phyloP scores from a whole-genome alignment of 2,888 invertebrate genomes.

The Cristatella mucedo region DNA sequence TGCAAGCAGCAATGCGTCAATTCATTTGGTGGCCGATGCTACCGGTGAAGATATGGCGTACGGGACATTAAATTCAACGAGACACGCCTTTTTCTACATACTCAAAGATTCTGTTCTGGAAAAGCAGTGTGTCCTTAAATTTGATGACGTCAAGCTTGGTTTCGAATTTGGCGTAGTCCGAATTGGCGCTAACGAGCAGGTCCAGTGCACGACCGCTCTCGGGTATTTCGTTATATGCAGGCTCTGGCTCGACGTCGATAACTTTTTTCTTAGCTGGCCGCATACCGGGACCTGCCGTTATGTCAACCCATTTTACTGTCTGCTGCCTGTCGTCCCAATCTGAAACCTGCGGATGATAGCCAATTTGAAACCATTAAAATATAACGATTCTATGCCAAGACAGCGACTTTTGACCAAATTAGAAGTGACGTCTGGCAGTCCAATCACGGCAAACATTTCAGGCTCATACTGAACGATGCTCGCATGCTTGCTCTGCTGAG shows the following conservation, averaged over 20 bases:
- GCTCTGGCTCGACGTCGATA: slow-evolving; percentile 36
- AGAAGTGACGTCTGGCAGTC: no score
- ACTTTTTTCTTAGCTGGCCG: slow-evolving; percentile 33
- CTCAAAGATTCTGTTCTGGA: slow-evolving; percentile 36
- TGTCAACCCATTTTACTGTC: slow-evolving; percentile 36
- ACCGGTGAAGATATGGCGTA: no score
- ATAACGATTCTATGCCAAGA: no score
- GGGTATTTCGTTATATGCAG: slow-evolving; percentile 24
- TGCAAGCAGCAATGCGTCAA: no score
- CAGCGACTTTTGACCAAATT: no score
- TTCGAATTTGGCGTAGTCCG: slow-evolving; percentile 32
- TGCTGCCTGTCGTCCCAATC: slow-evolving; percentile 39
- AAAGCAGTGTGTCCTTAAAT: slow-evolving; percentile 37
- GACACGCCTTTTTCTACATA: no score
- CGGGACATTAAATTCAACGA: no score
- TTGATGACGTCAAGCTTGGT: slow-evolving; percentile 26
- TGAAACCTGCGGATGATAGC: slow-evolving; percentile 17
- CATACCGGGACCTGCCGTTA: slow-evolving; percentile 12
- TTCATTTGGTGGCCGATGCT: no score
- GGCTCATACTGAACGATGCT: no score
- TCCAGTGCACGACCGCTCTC: slow-evolving; percentile 27
- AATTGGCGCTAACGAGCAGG: slow-evolving; percentile 28
- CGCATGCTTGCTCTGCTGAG: no score
- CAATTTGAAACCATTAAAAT: no score
- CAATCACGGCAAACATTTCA: no score